Evolutionary conservation across 2,888 invertebrate genomes (phyloP).

Genomic region (Dione juno): DNA sequence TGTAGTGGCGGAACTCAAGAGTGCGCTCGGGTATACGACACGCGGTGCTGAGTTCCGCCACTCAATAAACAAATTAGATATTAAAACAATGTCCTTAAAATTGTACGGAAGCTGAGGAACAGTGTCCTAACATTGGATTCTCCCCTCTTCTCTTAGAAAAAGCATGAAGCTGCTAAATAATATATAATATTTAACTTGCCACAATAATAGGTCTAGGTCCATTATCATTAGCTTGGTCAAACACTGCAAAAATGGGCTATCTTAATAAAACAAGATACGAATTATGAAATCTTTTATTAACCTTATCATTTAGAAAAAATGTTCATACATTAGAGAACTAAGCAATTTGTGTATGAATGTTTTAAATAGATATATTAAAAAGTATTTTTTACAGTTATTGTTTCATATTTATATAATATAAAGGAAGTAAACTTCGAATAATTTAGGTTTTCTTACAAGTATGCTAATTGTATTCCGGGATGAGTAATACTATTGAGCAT

Average conservation of each 20-base stretch:
- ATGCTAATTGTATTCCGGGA: conserved; percentile 42
- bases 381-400: conserved; percentile 7
- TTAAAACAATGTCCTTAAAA: too few species aligned
- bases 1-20: too few species aligned
- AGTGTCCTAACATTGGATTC: too few species aligned
- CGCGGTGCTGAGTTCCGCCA: too few species aligned
- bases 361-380: neutral
- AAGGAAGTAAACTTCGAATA: neutral
- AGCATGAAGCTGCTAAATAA: too few species aligned
- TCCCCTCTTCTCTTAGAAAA: too few species aligned
- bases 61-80: too few species aligned
- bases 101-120: too few species aligned
- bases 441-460: conserved; percentile 20
- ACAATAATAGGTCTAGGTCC: neutral
- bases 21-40: too few species aligned
- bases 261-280: conserved; percentile 3
- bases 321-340: neutral
- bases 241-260: neutral
- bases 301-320: neutral
- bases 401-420: neutral
- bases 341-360: neutral
- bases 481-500: conserved; percentile 50
- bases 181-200: conserved; percentile 2
- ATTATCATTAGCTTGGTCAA: conserved; percentile 6
- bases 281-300: neutral